Base-by-base conservation (phyloP, 2,113 vertebrate genomes). In the Mesocricetus auratus region DNA sequence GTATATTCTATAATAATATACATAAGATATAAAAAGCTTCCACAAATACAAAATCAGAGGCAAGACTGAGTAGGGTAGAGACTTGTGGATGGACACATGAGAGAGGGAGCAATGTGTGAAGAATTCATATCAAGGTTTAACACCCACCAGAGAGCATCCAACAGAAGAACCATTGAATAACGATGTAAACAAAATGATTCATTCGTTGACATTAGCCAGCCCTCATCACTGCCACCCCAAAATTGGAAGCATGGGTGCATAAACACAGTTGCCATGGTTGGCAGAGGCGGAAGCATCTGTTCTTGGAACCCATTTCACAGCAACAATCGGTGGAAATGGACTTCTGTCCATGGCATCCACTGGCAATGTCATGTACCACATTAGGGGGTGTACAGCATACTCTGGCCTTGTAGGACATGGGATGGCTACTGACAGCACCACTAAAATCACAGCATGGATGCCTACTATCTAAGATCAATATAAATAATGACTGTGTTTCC, bases 161-260 rank as follows among this genome's bases (percentile, higher is more conserved):
- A 21, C 69, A 47, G 88, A 69, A 93, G 29, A 74, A 36, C 74
- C 42, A 45, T 22, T 83, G 68, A 90, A 75, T 62, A 83, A 82
- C 60, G 42, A 31, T 45, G 69, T 26, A 64, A 90, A 92, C 56
- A 87, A 50, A 92, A 79, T 90, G 86, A 87, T 78, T 79, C 81
- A 68, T 90, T 33, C 60, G 81, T 9, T 89, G 66, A 56, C 75
- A 90, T 92, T 66, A 92, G 69, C 33, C 45, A 71, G 12, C 22
- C 73, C 79, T 77, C 58, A 10, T 33, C 74, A 56, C 1, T 26
- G 53, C 82, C 33, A 60, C 29, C 39, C n/a, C 74, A 36, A 42
- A 90, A 77, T 13, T 79, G 75, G 69, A 83, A 50, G 24, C 21
- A 47, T 31, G 74, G 42, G 16, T 22, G 12, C 16, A 9, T 16